Conservation (phyloP, 2,888 invertebrate genomes). For the Hirtodrosophila cameraria region DNA sequence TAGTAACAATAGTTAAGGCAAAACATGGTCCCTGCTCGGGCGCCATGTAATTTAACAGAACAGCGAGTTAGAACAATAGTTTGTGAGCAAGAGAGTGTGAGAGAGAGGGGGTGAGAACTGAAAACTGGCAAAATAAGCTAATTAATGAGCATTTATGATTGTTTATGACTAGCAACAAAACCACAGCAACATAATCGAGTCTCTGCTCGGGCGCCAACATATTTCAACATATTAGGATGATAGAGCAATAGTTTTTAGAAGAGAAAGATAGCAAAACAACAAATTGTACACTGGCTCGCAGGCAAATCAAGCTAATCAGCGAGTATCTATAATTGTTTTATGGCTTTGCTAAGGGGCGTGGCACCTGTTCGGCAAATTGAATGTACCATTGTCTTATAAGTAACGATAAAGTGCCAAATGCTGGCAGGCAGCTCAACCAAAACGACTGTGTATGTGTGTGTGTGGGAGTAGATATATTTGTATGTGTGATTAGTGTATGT, state of each 20-base stretch:
- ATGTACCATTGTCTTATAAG: slow-evolving; percentile 33
- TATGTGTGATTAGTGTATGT: slow-evolving; percentile 1
- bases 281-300: too few species aligned
- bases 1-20: not conserved
- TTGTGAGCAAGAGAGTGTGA: too few species aligned
- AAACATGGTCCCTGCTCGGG: not conserved
- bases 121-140: too few species aligned
- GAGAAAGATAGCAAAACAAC: too few species aligned
- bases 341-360: slow-evolving; percentile 34
- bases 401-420: slow-evolving; percentile 1
- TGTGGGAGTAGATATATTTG: slow-evolving; percentile 2
- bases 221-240: not conserved
- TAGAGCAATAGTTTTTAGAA: not conserved
- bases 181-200: too few species aligned
- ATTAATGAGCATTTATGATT: too few species aligned
- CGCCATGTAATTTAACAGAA: not conserved
- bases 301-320: slow-evolving; percentile 32
- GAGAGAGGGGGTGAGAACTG: not conserved
- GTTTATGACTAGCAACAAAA: too few species aligned
- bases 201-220: too few species aligned
- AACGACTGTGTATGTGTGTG: slow-evolving; percentile 3
- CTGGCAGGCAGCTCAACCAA: not conserved
- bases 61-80: not conserved
- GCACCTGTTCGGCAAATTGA: slow-evolving; percentile 34
- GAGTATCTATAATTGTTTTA: slow-evolving; percentile 62